Conservation (phyloP, 2,888 invertebrate species). For the Alloplasta piceator region DNA sequence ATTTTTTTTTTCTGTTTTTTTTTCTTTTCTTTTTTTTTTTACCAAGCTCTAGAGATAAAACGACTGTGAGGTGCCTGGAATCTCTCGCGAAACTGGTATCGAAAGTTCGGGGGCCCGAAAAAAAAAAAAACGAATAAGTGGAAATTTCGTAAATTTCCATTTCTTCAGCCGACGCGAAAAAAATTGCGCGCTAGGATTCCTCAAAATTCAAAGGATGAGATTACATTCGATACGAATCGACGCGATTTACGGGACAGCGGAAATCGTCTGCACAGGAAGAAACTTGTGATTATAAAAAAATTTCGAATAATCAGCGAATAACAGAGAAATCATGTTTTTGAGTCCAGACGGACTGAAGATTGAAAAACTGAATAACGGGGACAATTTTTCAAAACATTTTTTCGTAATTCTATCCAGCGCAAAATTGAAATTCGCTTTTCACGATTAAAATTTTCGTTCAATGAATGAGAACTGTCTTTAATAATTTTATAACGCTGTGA, state of each 20-base stretch:
- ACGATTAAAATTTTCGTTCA: too few relatives aligned
- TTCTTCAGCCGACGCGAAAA: neutral
- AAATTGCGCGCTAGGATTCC: neutral
- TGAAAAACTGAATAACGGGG: too few relatives aligned
- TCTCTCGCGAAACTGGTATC: conserved; percentile 19
- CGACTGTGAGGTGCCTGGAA: conserved; percentile 31
- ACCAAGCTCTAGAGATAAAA: neutral
- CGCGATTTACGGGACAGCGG: conserved; percentile 26
- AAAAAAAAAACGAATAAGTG: neutral
- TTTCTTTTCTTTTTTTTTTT: conserved; percentile 1
- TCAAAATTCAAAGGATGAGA: neutral
- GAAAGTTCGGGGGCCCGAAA: neutral
- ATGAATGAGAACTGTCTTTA: too few relatives aligned
- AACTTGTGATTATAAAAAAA: too few relatives aligned
- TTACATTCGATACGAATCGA: conserved; percentile 23
- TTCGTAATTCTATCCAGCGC: neutral
- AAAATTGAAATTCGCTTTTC: too few relatives aligned
- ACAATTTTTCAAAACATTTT: neutral
- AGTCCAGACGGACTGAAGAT: too few relatives aligned
- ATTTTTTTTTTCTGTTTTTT: conserved; percentile 29
- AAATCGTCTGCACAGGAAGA: neutral
- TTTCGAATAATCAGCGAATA: too few relatives aligned
- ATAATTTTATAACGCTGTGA: too few relatives aligned
- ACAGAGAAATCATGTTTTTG: too few relatives aligned
- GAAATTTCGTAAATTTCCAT: neutral